Percentiles rank a stretch among this genome's conserved stretches.
phyloP scores from a whole-genome alignment of 2,113 vertebrate genomes.

The Gymnarchus niloticus region DNA sequence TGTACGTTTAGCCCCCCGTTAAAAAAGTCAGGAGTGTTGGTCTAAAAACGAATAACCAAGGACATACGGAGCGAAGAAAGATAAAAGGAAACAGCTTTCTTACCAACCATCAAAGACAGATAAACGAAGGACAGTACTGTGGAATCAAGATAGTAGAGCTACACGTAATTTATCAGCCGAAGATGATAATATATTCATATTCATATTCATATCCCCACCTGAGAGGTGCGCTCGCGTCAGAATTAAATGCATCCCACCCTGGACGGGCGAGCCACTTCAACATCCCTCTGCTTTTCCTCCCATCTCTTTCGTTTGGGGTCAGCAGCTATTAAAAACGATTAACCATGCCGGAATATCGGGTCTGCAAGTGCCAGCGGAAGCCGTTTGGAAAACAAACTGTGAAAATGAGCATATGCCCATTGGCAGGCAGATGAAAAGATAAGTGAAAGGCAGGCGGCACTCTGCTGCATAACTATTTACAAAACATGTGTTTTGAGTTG shows the following conservation, averaged over 20 bases:
- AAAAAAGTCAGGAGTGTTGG: neutral
- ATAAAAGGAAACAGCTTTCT: neutral
- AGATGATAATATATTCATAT: neutral
- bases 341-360: neutral
- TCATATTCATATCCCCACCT: neutral
- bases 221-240: neutral
- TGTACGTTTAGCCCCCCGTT: neutral
- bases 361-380: neutral
- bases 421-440: constrained; percentile 5
- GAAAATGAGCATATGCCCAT: neutral
- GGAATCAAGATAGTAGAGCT: neutral
- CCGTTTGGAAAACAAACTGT: neutral
- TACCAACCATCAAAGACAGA: neutral
- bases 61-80: neutral
- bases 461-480: neutral
- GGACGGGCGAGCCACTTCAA: neutral
- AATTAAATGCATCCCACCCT: neutral
- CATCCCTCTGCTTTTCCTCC: neutral
- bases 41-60: constrained; percentile 15
- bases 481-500: constrained; percentile 18
- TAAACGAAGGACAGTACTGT: neutral
- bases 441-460: neutral
- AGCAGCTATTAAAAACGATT: neutral
- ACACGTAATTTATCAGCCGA: neutral
- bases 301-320: neutral